phyloP scores from a whole-genome alignment of 2,888 invertebrate species.

The Carpatolechia fugitivella region DNA sequence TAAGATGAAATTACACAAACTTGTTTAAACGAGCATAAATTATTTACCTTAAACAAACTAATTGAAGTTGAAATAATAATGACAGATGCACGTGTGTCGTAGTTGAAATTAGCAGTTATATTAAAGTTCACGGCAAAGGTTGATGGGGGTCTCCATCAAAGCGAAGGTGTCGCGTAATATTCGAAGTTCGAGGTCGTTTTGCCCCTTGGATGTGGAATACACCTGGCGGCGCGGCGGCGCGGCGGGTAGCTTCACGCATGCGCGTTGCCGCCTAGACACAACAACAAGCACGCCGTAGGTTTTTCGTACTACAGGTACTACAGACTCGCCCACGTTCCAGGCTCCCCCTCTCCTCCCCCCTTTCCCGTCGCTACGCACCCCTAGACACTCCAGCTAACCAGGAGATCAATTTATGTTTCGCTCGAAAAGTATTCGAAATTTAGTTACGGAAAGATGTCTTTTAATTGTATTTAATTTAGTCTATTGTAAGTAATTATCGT shows the following conservation, averaged over 20 bases:
- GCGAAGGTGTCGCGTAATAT: constrained; percentile 13
- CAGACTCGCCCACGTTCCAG: constrained; percentile 75
- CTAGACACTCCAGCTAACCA: constrained; percentile 10
- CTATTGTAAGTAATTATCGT: too few relatives aligned
- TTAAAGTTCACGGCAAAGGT: constrained; percentile 1
- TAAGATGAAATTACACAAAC: too few relatives aligned
- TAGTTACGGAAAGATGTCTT: too few relatives aligned
- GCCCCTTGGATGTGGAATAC: constrained; percentile 1
- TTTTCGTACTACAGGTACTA: constrained; percentile 75
- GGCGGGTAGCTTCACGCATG: constrained; percentile 52
- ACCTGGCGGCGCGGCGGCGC: too few relatives aligned
- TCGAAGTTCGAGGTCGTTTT: constrained; percentile 56
- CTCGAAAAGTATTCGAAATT: too few relatives aligned
- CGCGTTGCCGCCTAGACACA: constrained; percentile 69
- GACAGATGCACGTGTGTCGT: neutral
- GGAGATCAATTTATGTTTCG: neutral
- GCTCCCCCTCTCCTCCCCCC: constrained; percentile 24
- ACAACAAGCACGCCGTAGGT: constrained; percentile 64
- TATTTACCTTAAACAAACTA: too few relatives aligned
- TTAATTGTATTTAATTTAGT: too few relatives aligned
- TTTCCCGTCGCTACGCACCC: constrained; percentile 57
- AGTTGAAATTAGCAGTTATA: neutral
- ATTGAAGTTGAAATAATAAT: too few relatives aligned
- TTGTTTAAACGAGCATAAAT: too few relatives aligned
- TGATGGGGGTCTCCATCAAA: constrained; percentile 6